Base-by-base conservation (phyloP, 2,113 vertebrate genomes). In the Apaloderma vittatum region DNA sequence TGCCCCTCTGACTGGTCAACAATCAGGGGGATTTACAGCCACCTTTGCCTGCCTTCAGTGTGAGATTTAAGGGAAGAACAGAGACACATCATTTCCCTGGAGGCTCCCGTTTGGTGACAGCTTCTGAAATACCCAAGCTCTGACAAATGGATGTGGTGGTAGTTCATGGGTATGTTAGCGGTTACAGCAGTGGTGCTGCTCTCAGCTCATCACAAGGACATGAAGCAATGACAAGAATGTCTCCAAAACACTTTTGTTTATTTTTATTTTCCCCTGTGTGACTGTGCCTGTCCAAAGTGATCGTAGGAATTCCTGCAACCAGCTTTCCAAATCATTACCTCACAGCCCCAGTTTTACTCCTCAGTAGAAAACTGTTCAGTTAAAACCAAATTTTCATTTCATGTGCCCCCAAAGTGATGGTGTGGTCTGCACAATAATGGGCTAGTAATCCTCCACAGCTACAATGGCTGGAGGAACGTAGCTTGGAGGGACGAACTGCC, bases 401-500 rank as follows among this genome's bases (percentile, higher is more conserved):
- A 1, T 21, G 4, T 20, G 2, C 5, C 15, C 37, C 21, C 19
- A 11, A 23, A 58, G 34, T 3, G 11, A 18, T 75, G 40, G 4
- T 1, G 0, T 8, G 40, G 7, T 27, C 15, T 48, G 36, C 18
- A 36, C 12, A 23, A 1, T 8, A 34, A 11, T 46, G 63, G 71
- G 19, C 8, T 67, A 32, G 32, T 11, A 15, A 8, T 15, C 13
- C 27, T 37, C 30, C 29, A 7, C n/a, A 43, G 63, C 36, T 30
- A 4, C 7, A 0, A 0, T 2, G 30, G 12, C 24, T 2, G 4
- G 45, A 32, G 14, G 18, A 80, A 19, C 2, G 2, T 6, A 43
- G 55, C 27, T n/a, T 22, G 32, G 12, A 24, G 26, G 14, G 62
- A 10, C 27, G 86, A 66, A 4, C 11, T 68, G 36, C 58, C 57